Base-by-base conservation (phyloP, 2,113 vertebrate genomes). In the Columbina picui region DNA sequence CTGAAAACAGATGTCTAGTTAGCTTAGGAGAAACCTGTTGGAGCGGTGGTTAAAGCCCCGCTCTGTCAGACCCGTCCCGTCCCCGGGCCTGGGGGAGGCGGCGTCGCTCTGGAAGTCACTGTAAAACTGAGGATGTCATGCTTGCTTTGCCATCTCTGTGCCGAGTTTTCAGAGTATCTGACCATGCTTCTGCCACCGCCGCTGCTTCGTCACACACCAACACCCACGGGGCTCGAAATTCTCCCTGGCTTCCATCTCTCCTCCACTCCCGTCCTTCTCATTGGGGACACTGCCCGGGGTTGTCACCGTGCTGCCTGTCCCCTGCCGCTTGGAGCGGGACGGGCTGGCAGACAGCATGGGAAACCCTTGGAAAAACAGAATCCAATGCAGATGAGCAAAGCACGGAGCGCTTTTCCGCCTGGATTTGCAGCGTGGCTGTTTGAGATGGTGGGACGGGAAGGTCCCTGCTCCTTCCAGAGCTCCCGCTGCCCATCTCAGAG, bases 91-190 rank as follows among this genome's bases (percentile, higher is more conserved):
- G 80, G 87, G 84, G 82, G 81, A 74, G 67, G 69, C 89, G 70
- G 87, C 85, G 8, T 61, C 95, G 94, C 88, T 94, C 79, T 69
- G 53, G 87, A 68, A 84, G 78, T 36, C 94, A 84, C 97, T 97
- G 97, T 97, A 96, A 97, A 97, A 98, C 96, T 95, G 95, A 94
- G 73, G 90, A 96, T 94, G 92, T 97, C 96, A 97, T 92, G 97
- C 97, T 98, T 98, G 98, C 98, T 98, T 98, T 98, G 97, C 97
- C 97, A 96, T 97, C 93, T 97, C 90, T 98, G 96, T 97, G 95
- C 96, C 96, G 95, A 95, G 93, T 97, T 97, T 87, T 94, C 94
- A 82, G 95, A 97, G 98, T 98, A 97, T 96, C 97, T 97, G 97
- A 97, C 93, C 97, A 93, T 83, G 89, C 98, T 95, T 96, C 98